A percentile compares a stretch with the other conserved stretches of the same genome.
phyloP scores from a whole-genome alignment of 2,797 vertebrate species.

The Manis pentadactyla region DNA sequence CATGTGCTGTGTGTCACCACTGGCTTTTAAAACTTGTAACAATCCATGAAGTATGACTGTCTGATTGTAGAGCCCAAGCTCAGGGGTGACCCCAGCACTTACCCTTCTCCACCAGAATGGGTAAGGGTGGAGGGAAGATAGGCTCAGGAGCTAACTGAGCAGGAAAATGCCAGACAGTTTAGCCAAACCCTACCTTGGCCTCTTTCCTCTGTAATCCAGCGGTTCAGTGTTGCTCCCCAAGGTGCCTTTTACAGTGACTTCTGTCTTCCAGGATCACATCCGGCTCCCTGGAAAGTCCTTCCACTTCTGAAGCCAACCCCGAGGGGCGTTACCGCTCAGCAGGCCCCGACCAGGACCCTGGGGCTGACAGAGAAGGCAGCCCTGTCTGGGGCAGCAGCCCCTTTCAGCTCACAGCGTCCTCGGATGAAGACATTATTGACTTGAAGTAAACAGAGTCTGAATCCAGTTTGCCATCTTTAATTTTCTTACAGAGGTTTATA shows the following conservation, averaged over 20 bases:
- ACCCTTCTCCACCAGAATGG: not conserved
- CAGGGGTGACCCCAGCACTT: not conserved
- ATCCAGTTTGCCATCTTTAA: conserved; percentile 74
- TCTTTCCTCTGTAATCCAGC: no score
- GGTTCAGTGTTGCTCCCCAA: no score
- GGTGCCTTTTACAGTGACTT: not conserved
- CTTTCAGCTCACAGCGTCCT: conserved; percentile 91
- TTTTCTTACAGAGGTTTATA: conserved; percentile 81
- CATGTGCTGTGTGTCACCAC: not conserved
- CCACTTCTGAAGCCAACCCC: conserved; percentile 87
- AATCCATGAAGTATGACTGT: not conserved
- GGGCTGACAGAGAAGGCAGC: conserved; percentile 88
- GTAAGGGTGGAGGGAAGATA: not conserved
- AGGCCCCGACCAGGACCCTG: conserved; percentile 90
- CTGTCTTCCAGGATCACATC: conserved; percentile 90
- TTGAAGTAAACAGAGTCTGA: conserved; percentile 94
- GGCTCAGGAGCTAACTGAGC: not conserved
- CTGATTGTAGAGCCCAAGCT: not conserved
- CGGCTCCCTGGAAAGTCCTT: conserved; percentile 88
- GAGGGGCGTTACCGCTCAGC: conserved; percentile 88
- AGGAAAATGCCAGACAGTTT: not conserved
- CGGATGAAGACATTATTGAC: conserved; percentile 95
- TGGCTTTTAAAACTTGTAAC: not conserved
- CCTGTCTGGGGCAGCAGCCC: conserved; percentile 86
- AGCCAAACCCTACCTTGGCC: no score